Percentiles rank a stretch among this genome's conserved stretches.
These are phyloP conservation scores for Hololepta plana DNA, from an alignment of 2,888 invertebrate genomes.

Conservation along the genomic window DNA sequence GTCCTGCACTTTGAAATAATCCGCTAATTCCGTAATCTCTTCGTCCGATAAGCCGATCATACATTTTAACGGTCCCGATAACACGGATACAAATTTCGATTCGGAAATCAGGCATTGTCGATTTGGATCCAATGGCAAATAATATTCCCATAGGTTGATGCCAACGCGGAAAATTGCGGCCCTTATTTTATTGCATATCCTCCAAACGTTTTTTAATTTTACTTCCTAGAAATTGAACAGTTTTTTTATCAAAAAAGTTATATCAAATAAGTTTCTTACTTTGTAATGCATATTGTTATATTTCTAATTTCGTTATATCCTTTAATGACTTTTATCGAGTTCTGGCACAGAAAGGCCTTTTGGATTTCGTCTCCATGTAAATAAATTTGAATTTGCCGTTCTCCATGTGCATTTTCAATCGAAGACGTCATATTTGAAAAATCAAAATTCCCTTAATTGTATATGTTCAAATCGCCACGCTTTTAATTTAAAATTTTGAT, in stretches of 20 bases:
- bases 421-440: too few relatives aligned
- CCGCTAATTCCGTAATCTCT: conserved; percentile 53
- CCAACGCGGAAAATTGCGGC: conserved; percentile 54
- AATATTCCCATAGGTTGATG: conserved; percentile 53
- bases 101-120: conserved; percentile 53
- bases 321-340: too few relatives aligned
- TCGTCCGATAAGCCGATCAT: conserved; percentile 49
- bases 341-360: too few relatives aligned
- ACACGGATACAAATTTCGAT: conserved; percentile 51
- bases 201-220: conserved; percentile 51
- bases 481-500: too few relatives aligned
- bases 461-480: too few relatives aligned
- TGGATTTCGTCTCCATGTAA: too few relatives aligned
- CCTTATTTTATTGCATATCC: conserved; percentile 65
- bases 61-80: conserved; percentile 46
- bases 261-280: too few relatives aligned
- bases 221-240: conserved; percentile 24
- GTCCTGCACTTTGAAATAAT: conserved; percentile 65
- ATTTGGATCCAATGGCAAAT: conserved; percentile 47
- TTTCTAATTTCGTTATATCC: too few relatives aligned
- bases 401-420: too few relatives aligned
- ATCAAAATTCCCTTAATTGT: too few relatives aligned
- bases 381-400: too few relatives aligned
- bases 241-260: conserved; percentile 3
- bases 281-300: too few relatives aligned